Conservation (phyloP, 2,888 invertebrate species). For the Crematogaster levior region DNA sequence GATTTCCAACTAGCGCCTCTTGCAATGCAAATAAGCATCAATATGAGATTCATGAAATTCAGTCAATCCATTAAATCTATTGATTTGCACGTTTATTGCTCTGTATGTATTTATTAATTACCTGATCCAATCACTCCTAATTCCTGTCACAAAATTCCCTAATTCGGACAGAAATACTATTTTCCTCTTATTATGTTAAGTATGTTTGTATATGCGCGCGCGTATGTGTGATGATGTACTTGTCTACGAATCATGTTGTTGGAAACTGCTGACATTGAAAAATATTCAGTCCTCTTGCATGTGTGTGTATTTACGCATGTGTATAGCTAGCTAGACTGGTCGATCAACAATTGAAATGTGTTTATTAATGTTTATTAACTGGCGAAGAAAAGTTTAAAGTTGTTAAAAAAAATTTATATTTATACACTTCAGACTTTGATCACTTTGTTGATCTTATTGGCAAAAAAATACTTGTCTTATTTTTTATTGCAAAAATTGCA, state of each 20-base stretch:
- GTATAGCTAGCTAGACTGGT: too few relatives aligned
- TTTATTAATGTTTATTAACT: too few relatives aligned
- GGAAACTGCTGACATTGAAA: background rate
- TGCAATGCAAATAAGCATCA: conserved; percentile 12
- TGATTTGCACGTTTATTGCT: conserved; percentile 27
- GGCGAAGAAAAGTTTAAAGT: too few relatives aligned
- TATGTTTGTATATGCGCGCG: background rate
- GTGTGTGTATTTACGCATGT: too few relatives aligned
- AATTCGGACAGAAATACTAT: conserved; percentile 41
- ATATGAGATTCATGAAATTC: background rate
- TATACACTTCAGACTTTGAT: background rate
- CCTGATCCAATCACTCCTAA: conserved; percentile 33
- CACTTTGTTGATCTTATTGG: too few relatives aligned
- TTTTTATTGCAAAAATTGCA: background rate
- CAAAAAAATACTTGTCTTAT: background rate
- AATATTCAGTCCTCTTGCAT: background rate
- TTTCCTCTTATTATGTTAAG: background rate
- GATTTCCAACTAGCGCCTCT: background rate
- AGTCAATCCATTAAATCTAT: conserved; percentile 35
- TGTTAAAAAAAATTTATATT: background rate
- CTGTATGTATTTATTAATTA: conserved; percentile 45
- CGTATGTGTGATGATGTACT: background rate
- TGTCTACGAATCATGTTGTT: background rate
- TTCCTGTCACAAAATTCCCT: too few relatives aligned
- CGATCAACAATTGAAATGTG: too few relatives aligned